Base-by-base conservation (phyloP, 1,140 invertebrate species). In the Manduca sexta region DNA sequence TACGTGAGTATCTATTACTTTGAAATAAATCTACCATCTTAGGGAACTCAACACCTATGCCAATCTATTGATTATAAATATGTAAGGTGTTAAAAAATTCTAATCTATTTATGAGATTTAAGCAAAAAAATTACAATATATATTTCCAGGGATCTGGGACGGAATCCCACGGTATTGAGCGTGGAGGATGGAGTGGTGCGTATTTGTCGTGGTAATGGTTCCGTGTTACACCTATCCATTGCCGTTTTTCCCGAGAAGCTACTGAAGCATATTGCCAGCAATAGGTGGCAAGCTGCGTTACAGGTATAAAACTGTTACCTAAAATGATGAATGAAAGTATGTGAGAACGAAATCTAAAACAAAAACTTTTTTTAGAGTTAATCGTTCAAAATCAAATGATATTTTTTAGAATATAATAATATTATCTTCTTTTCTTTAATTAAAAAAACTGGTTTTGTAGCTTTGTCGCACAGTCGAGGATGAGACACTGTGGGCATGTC, bases 401-500 rank as follows among this genome's bases (percentile, higher is more conserved):
- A n/a, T n/a, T n/a, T n/a, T n/a, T n/a, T n/a, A n/a, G n/a, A n/a
- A n/a, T n/a, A n/a, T n/a, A n/a, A n/a, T n/a, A n/a, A n/a, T n/a
- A n/a, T n/a, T n/a, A n/a, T n/a, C n/a, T n/a, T n/a, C n/a, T n/a
- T n/a, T n/a, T n/a, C n/a, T n/a, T n/a, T n/a, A n/a, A n/a, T n/a
- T n/a, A n/a, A n/a, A n/a, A n/a, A n/a, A n/a, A n/a, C n/a, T n/a
- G n/a, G n/a, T 5, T 12, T 35, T 60, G 34, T 60, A 87, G 79
- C 60, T 87, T 4, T 86, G 84, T 50, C 62, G 81, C 6, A 82
- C 84, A 7, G 81, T 88, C 33, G 82, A 93, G 90, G 94, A 96
- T 65, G 92, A 94, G 57, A 91, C 90, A 29, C 77, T 98, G 12
- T 98, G 97, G 97, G 93, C 95, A 1, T 95, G 94, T 64, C 86